Conservation (phyloP, 2,888 invertebrate genomes). For the Stenolophus ochropezus region DNA sequence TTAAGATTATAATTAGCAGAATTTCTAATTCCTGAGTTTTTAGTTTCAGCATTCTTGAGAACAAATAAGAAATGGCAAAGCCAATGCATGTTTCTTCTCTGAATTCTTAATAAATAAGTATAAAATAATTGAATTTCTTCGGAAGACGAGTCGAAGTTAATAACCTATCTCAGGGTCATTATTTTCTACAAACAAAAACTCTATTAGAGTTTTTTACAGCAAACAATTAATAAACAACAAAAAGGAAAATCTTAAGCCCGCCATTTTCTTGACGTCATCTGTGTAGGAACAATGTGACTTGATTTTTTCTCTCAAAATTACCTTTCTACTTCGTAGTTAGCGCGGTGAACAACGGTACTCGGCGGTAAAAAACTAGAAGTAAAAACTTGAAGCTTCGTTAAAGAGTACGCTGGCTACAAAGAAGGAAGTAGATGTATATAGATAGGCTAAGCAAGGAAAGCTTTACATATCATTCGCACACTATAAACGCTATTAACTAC, state of each 20-base stretch:
- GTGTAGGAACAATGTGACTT: conserved; percentile 34
- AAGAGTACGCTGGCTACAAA: background rate
- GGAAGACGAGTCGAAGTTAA: background rate
- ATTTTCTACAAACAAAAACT: conserved; percentile 9
- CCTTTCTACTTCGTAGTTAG: conserved; percentile 13
- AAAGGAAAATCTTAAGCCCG: conserved; percentile 5
- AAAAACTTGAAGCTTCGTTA: conserved; percentile 17
- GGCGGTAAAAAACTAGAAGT: background rate
- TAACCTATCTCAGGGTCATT: conserved; percentile 26
- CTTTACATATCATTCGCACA: conserved; percentile 16
- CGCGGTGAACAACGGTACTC: background rate
- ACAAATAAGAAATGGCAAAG: too few species aligned
- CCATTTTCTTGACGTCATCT: conserved; percentile 17
- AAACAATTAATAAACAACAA: conserved; percentile 24
- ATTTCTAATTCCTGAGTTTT: too few species aligned
- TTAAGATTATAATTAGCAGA: too few species aligned
- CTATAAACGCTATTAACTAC: background rate
- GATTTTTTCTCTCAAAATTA: conserved; percentile 30
- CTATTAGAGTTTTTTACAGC: background rate
- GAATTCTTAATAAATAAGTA: background rate
- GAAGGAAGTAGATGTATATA: background rate
- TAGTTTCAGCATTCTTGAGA: too few species aligned
- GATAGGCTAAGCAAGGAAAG: background rate
- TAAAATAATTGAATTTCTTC: background rate
- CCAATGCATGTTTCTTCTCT: background rate